A percentile compares a stretch with the other conserved stretches of the same genome.
Evolutionary conservation across 2,888 invertebrate genomes (phyloP).

Genomic region (Ptychoptera contaminata): DNA sequence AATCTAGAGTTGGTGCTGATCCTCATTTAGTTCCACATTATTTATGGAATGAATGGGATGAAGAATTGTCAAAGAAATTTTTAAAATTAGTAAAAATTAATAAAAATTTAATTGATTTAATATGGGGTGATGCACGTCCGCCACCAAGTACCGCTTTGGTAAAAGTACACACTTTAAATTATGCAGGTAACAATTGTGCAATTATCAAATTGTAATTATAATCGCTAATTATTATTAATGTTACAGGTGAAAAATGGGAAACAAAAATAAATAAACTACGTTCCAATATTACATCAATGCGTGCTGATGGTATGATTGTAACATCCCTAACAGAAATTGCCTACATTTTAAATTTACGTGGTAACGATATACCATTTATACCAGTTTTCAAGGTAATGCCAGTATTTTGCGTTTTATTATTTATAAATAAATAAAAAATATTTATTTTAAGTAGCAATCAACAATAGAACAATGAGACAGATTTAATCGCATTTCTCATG

Average conservation of each 20-base stretch:
- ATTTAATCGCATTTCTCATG: neutral
- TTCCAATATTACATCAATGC: constrained; percentile 39
- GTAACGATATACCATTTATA: constrained; percentile 63
- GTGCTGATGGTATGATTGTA: constrained; percentile 63
- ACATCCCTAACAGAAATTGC: constrained; percentile 79
- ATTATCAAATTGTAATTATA: too few relatives aligned
- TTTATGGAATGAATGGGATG: constrained; percentile 47
- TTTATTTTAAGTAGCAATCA: neutral
- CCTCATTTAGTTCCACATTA: constrained; percentile 52
- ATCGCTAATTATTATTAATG: too few relatives aligned
- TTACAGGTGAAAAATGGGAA: constrained; percentile 56
- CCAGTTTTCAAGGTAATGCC: constrained; percentile 52
- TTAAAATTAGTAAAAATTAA: constrained; percentile 20
- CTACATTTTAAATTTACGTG: constrained; percentile 80
- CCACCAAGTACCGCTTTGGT: constrained; percentile 38
- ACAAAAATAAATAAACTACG: constrained; percentile 57
- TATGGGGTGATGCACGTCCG: constrained; percentile 56
- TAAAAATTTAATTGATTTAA: constrained; percentile 57
- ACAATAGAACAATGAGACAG: too few relatives aligned
- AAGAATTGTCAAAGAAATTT: constrained; percentile 30
- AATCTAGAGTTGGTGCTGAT: constrained; percentile 55
- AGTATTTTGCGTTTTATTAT: neutral
- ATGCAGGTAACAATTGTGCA: too few relatives aligned
- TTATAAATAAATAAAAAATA: neutral
- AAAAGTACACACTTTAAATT: constrained; percentile 41